These are phyloP conservation scores for Zaprionus camerounensis DNA, from an alignment of 1,140 invertebrate species.

Conservation along the genomic window DNA sequence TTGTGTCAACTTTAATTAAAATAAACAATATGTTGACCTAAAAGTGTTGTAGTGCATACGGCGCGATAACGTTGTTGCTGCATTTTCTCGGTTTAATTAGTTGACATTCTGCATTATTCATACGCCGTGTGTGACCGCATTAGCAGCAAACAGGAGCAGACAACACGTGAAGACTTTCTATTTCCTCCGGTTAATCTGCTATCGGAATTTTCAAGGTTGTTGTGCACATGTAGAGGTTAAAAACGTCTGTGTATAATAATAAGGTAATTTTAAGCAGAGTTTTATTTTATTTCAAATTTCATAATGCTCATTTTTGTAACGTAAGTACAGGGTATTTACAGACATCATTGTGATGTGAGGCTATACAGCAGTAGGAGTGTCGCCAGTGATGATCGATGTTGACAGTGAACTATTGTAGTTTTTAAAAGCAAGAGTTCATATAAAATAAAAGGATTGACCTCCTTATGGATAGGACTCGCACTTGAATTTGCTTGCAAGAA, in stretches of 20 bases:
- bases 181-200: not conserved
- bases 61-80: constrained; percentile 49
- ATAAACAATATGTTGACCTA: constrained; percentile 53
- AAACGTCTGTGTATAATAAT: not conserved
- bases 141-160: constrained; percentile 9
- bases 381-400: not conserved
- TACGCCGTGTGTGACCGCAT: constrained; percentile 63
- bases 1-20: constrained; percentile 60
- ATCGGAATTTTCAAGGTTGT: constrained; percentile 66
- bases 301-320: not conserved
- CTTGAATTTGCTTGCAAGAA: not conserved
- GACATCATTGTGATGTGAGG: not conserved
- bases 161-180: not conserved
- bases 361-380: not conserved
- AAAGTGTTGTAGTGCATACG: constrained; percentile 35
- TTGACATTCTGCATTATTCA: constrained; percentile 71
- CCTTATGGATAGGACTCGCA: not conserved
- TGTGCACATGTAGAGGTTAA: constrained; percentile 45
- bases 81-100: constrained; percentile 71
- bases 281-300: not conserved
- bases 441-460: not conserved
- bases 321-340: not conserved
- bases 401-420: not conserved
- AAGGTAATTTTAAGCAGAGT: no score
- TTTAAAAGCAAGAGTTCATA: not conserved